Evolutionary conservation across 2,888 invertebrate species (phyloP), one percentile per base, ranked within the genome.

Genomic region (Papilio elwesi): DNA sequence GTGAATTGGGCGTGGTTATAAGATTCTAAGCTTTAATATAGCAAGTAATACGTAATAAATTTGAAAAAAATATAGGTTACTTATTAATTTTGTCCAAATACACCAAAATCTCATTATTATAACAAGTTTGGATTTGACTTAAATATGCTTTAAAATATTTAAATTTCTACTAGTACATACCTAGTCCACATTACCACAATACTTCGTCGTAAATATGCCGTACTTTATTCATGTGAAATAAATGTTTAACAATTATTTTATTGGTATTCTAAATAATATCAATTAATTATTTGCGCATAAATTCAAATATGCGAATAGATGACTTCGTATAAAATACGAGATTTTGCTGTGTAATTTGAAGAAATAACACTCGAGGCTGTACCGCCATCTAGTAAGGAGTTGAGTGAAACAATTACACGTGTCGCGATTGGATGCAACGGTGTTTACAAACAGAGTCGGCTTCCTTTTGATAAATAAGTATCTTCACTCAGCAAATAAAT

Each of bases 341-440:
- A 26, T 26, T 26, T 26, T 26, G 26, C 26, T 26, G 26, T 26
- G 1, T 26, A 26, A 26, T 26, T 26, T 26, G 26, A 26, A 26
- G 26, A 55, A 55, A 0, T 55, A 55, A 10, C 55, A 55, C 55
- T 55, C 12, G 55, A 12, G 10, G 4, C 7, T 57, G 12, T 74
- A 76, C 63, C 71, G 80, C 78, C 82, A 79, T 83, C 84, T 86
- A 63, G 73, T 48, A 71, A 16, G 51, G 53, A 78, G 43, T 80
- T 81, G 79, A 57, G 70, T 43, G 15, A 64, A 75, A 7, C 47
- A 51, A 10, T 38, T 66, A 74, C 77, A 79, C 79, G 78, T 77
- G 78, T 48, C 26, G 66, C 57, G 38, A 59, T 59, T 59, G 59
- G 59, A 38, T 38, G 38, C 9, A 38, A 36, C 76, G 76, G 75